Evolutionary conservation across 64 coral and sea anemone species (phyloP), one percentile per base, ranked within the genome.

Genomic region (Pocillopora verrucosa): DNA sequence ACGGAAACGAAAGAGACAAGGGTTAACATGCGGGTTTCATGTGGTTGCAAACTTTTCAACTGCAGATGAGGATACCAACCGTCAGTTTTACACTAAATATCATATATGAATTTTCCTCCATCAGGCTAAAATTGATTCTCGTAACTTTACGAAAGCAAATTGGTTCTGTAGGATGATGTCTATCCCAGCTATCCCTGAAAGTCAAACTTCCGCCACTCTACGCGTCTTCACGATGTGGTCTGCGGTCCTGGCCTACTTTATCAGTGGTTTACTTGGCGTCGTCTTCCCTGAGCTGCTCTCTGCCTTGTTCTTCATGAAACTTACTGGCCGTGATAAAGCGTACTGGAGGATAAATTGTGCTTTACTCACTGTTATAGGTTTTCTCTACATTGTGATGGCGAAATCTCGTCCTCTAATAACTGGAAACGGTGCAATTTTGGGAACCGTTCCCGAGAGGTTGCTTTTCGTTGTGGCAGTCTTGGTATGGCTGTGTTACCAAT

Each of bases 151-250:
- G 62, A 62, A 2, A 64, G 5, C 10, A 11, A 69, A 89, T 56
- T 89, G 87, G 87, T 79, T 89, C 22, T 22, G n/a, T 17, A 79
- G 3, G 13, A 89, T 89, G 87, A 60, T 89, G 51, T 89, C 13
- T n/a, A 36, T 79, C 17, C 61, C 87, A 15, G 60, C 13, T n/a
- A 36, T 79, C 17, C 37, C 87, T 24, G 60, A 60, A 6, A 51
- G 17, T 16, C 26, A n/a, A 65, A n/a, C 75, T 10, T 38, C 69
- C 22, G 79, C 36, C 61, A 68, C 22, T 12, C 24, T 79, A 1
- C 60, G 63, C 16, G 38, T 13, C 16, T 89, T 89, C 36, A 77
- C 75, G 16, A 61, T 38, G 10, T 69, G 75, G 61, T 69, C 87
- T 1, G 76, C 75, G 20, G 19, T 89, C 61, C 5, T 79, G 15